Evolutionary conservation across 2,797 vertebrate genomes (phyloP), one percentile per base, ranked within the genome.

Genomic region (Scolopax bukidnonensis): DNA sequence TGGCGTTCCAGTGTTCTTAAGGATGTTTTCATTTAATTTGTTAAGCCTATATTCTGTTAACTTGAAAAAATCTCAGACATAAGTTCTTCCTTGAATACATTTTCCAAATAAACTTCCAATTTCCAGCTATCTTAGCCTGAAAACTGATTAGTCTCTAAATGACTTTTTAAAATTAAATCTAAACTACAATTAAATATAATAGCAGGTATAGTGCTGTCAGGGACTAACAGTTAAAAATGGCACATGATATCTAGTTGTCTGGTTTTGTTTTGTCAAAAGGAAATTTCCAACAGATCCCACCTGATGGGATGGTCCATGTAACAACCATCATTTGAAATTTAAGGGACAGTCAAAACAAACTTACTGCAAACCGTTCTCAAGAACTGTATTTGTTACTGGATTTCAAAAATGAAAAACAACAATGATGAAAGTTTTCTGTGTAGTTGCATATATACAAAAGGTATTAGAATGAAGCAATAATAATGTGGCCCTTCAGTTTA

Each of bases 201-300:
- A 54, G 32, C n/a, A 32, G 43, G 23, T 12, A 21, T 61, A 18
- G 24, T 74, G 56, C 17, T 91, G 45, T 75, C 71, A 87, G 70
- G 40, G 28, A 77, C 51, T 33, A 70, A 63, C 30, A 81, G 24
- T 71, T 56, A 25, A 50, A 63, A 89, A 51, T 14, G 19, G 14
- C 59, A 78, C 5, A 18, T 27, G 77, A 15, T 23, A 36, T 40
- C 21, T 41, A 38, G 17, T 16, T 77, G 16, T 19, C 16, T 41
- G 57, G 20, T 28, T 48, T 90, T 86, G 32, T 78, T 82, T 73
- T 73, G n/a, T 84, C 12, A 53, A 59, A 86, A 86, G 16, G 33
- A 77, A 81, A 41, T 32, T 93, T 86, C 57, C 54, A 64, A 11
- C 0, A 81, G n/a, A 69, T 2, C 8, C 16, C 19, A 70, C 45